phyloP scores from a whole-genome alignment of 2,888 invertebrate genomes.

The Ichneumoninae sp. region DNA sequence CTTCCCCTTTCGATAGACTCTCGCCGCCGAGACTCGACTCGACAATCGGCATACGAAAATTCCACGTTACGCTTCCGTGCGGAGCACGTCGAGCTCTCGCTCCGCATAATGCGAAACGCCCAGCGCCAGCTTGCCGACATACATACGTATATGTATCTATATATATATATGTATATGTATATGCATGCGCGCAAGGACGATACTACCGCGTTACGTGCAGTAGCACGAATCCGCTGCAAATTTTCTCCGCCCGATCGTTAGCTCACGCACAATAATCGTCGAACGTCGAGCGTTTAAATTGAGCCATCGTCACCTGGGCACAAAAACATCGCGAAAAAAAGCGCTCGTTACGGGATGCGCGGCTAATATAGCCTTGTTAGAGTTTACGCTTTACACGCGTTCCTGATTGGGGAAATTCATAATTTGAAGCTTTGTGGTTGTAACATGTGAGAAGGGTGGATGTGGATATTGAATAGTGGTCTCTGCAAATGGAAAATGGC shows the following conservation, averaged over 20 bases:
- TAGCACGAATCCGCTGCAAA: slow-evolving; percentile 15
- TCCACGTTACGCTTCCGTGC: slow-evolving; percentile 26
- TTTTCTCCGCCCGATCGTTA: slow-evolving; percentile 32
- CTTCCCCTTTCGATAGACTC: slow-evolving; percentile 16
- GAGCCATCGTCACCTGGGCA: neutral
- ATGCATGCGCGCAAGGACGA: neutral
- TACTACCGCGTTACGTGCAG: slow-evolving; percentile 24
- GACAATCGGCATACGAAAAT: slow-evolving; percentile 23
- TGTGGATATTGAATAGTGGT: no score
- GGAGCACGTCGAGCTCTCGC: neutral
- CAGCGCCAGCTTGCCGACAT: slow-evolving; percentile 7
- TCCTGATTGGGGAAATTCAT: no score
- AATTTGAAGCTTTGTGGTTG: no score
- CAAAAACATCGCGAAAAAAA: neutral
- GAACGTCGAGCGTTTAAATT: slow-evolving; percentile 8
- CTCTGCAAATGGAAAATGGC: no score
- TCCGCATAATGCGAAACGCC: slow-evolving; percentile 38
- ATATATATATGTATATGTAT: neutral
- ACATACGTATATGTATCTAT: neutral
- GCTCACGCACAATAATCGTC: slow-evolving; percentile 20
- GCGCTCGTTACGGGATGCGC: neutral
- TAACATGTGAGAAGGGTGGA: no score
- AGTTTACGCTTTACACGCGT: neutral
- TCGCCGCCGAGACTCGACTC: neutral
- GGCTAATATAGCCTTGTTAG: neutral